These are phyloP conservation scores for Sturmia bella DNA, from an alignment of 2,888 invertebrate species.

Conservation along the genomic window DNA sequence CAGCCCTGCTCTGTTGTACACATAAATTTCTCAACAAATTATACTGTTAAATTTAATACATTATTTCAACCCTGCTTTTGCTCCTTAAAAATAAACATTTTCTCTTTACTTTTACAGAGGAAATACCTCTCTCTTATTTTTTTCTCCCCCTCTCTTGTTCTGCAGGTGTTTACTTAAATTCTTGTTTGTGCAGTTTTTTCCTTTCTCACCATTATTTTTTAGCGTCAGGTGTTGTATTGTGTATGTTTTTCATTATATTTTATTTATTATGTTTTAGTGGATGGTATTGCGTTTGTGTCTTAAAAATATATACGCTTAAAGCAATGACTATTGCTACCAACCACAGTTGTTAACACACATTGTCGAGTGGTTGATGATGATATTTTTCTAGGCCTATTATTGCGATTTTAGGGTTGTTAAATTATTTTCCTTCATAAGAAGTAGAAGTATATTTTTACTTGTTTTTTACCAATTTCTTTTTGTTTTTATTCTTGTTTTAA, in stretches of 20 bases:
- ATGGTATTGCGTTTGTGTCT: conserved; percentile 41
- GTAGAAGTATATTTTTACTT: too few species aligned
- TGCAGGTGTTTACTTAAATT: conserved; percentile 36
- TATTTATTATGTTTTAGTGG: conserved; percentile 22
- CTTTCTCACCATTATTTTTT: conserved; percentile 1
- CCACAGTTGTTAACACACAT: conserved; percentile 24
- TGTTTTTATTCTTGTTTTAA: conserved; percentile 14
- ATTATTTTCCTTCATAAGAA: not conserved
- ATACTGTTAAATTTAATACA: too few species aligned
- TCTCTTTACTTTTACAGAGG: conserved; percentile 28
- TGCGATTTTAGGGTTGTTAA: conserved; percentile 22
- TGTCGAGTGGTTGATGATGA: conserved; percentile 4
- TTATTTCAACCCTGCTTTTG: not conserved
- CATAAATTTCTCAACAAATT: too few species aligned
- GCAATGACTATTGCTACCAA: not conserved
- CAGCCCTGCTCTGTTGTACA: too few species aligned
- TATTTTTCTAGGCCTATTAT: not conserved
- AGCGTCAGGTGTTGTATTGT: conserved; percentile 54
- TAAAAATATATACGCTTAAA: not conserved
- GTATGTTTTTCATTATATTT: not conserved
- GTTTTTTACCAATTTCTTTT: too few species aligned
- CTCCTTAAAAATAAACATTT: too few species aligned
- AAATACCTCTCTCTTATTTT: too few species aligned
- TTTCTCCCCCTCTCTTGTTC: conserved; percentile 20
- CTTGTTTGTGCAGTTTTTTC: not conserved